Percentiles rank a stretch among this genome's conserved stretches.
phyloP scores from a whole-genome alignment of 2,113 vertebrate genomes.

The Lepidothrix coronata region DNA sequence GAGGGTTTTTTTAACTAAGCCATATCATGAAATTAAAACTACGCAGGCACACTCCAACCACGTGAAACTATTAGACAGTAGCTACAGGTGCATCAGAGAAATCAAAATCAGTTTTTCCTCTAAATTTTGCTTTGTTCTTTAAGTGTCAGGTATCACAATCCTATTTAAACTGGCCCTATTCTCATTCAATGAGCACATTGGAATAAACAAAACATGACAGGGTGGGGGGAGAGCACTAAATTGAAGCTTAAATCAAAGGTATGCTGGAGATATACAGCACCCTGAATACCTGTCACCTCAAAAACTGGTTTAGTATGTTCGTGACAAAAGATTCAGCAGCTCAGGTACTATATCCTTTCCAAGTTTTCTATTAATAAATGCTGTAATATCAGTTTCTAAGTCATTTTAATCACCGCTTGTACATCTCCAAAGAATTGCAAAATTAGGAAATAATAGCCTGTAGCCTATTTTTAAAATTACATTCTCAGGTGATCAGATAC shows the following conservation, averaged over 20 bases:
- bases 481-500: slow-evolving; percentile 52
- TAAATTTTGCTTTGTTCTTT: neutral
- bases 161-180: neutral
- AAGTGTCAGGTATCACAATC: neutral
- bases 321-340: neutral
- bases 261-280: neutral
- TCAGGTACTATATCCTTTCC: neutral
- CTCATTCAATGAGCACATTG: neutral
- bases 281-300: neutral
- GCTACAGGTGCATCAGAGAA: neutral
- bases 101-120: neutral
- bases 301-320: neutral
- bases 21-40: neutral
- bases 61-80: neutral
- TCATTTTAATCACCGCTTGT: slow-evolving; percentile 56
- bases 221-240: neutral
- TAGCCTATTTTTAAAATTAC: slow-evolving; percentile 61
- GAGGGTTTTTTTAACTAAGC: neutral
- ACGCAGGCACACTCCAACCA: neutral
- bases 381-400: slow-evolving; percentile 12
- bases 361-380: slow-evolving; percentile 49
- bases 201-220: neutral
- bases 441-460: slow-evolving; percentile 55
- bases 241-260: neutral
- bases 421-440: slow-evolving; percentile 38